These are phyloP conservation scores for Hyposmocoma kahamanoa DNA, from an alignment of 1,140 invertebrate genomes.

Conservation along the genomic window DNA sequence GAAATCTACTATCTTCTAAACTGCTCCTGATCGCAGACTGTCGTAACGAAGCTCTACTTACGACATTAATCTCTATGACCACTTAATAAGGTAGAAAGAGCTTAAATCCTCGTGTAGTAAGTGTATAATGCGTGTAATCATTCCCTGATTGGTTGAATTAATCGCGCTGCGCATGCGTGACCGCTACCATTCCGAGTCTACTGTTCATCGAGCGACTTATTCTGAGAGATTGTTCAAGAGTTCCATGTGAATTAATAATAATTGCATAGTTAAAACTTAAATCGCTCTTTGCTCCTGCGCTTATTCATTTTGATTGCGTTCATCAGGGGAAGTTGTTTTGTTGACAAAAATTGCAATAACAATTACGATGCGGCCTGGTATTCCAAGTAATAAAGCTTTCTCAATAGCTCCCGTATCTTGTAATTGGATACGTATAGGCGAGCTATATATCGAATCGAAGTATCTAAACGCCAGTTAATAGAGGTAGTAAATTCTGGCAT, in stretches of 20 bases:
- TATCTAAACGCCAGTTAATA: conserved; percentile 26
- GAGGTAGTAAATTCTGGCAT: conserved; percentile 40
- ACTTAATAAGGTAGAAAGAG: neutral
- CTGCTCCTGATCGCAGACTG: conserved; percentile 10
- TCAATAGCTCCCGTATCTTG: too few relatives aligned
- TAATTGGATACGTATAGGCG: too few relatives aligned
- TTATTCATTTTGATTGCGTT: conserved; percentile 3
- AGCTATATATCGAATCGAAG: too few relatives aligned
- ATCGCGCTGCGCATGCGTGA: conserved; percentile 63
- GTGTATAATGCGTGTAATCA: conserved; percentile 67
- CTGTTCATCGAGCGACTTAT: conserved; percentile 39
- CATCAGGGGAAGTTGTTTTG: neutral
- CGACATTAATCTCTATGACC: neutral
- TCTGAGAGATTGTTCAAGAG: conserved; percentile 54
- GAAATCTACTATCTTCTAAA: conserved; percentile 41
- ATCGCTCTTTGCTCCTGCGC: conserved; percentile 27
- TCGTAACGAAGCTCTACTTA: neutral
- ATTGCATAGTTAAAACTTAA: conserved; percentile 66
- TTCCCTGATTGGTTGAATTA: conserved; percentile 69
- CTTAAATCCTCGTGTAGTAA: conserved; percentile 24
- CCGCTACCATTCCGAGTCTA: conserved; percentile 54
- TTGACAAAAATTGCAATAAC: too few relatives aligned
- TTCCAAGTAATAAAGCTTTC: too few relatives aligned
- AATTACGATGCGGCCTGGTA: too few relatives aligned
- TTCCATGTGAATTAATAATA: conserved; percentile 61